A percentile compares a stretch with the other conserved stretches of the same genome.
Evolutionary conservation across 2,888 invertebrate genomes (phyloP).

Genomic region (Pollenia amentaria): DNA sequence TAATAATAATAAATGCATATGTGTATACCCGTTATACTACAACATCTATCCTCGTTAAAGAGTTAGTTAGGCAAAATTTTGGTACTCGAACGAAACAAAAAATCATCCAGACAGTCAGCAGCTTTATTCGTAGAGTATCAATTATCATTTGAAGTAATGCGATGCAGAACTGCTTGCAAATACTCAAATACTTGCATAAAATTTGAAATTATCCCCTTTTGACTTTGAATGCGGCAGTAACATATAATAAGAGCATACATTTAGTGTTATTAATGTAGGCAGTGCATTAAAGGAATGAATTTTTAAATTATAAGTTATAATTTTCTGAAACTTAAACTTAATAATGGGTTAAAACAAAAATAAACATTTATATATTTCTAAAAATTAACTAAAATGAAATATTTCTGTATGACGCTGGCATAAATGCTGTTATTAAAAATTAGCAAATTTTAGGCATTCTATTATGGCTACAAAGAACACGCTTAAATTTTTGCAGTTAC

Average conservation of each 20-base stretch:
- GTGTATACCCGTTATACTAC: background rate
- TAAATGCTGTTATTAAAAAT: too few relatives aligned
- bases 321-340: too few relatives aligned
- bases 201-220: constrained; percentile 67
- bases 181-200: background rate
- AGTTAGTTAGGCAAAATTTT: background rate
- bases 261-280: background rate
- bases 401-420: too few relatives aligned
- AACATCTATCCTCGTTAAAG: background rate
- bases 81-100: background rate
- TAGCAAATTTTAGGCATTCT: too few relatives aligned
- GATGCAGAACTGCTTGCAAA: background rate
- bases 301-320: too few relatives aligned
- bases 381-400: too few relatives aligned
- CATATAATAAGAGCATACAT: constrained; percentile 25
- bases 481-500: too few relatives aligned
- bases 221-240: constrained; percentile 35
- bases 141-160: constrained; percentile 40
- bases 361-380: too few relatives aligned
- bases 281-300: constrained; percentile 12
- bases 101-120: background rate
- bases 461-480: too few relatives aligned
- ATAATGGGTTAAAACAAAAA: too few relatives aligned
- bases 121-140: constrained; percentile 3
- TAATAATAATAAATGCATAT: background rate